Evolutionary conservation across 2,888 invertebrate genomes (phyloP).

Genomic region (Branchellion lobata): DNA sequence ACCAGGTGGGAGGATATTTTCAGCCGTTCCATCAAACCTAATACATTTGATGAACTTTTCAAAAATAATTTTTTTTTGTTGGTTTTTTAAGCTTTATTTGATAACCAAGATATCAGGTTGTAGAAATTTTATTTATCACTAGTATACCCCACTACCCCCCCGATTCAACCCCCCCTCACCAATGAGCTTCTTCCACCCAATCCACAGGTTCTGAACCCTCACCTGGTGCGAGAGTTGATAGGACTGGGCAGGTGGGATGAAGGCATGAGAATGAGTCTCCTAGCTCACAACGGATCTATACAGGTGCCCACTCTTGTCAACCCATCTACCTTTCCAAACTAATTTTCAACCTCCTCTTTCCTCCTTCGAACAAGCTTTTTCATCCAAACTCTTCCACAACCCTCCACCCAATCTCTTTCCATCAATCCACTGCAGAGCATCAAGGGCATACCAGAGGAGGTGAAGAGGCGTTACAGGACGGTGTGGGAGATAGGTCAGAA

Average conservation of each 20-base stretch:
- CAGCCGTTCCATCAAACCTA: neutral
- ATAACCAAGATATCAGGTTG: neutral
- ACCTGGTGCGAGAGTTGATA: constrained; percentile 86
- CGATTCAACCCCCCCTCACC: too few species aligned
- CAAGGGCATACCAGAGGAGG: constrained; percentile 77
- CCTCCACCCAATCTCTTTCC: too few species aligned
- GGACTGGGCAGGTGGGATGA: constrained; percentile 89
- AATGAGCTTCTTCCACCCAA: neutral
- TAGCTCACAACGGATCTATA: constrained; percentile 86
- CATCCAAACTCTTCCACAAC: too few species aligned
- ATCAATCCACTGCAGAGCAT: too few species aligned
- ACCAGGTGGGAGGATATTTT: constrained; percentile 65
- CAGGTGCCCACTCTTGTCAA: constrained; percentile 64
- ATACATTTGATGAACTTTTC: neutral
- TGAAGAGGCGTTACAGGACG: constrained; percentile 87
- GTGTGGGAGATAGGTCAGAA: constrained; percentile 97
- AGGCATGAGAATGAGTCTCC: constrained; percentile 88
- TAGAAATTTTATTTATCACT: too few species aligned
- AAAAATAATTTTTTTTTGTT: neutral
- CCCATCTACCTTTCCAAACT: neutral
- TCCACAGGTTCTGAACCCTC: constrained; percentile 89
- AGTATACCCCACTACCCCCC: too few species aligned
- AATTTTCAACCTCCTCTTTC: too few species aligned
- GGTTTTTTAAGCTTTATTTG: neutral
- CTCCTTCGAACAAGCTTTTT: too few species aligned